A percentile compares a stretch with the other conserved stretches of the same genome.
Evolutionary conservation across 1,140 invertebrate species (phyloP).

Genomic region (Antheraea mylitta): DNA sequence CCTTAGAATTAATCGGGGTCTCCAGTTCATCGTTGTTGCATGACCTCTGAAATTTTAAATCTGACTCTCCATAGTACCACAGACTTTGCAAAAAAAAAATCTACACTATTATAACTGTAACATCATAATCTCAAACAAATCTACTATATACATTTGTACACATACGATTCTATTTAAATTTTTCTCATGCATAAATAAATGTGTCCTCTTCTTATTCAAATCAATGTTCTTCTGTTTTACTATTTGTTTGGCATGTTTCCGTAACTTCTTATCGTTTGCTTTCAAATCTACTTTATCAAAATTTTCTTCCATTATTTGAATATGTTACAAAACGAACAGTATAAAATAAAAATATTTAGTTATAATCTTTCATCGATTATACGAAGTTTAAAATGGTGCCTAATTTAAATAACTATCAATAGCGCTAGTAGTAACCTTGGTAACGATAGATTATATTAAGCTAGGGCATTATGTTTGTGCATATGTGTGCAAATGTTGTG

Average conservation of each 20-base stretch:
- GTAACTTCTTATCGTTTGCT: constrained; percentile 37
- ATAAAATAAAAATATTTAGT: constrained; percentile 18
- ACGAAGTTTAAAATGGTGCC: constrained; percentile 42
- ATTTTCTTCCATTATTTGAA: constrained; percentile 36
- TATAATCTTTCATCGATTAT: constrained; percentile 32
- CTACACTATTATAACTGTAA: too few species aligned
- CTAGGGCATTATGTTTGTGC: too few species aligned
- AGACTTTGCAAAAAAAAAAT: too few species aligned
- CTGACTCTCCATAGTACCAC: too few species aligned
- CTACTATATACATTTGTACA: constrained; percentile 5
- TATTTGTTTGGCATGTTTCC: constrained; percentile 61
- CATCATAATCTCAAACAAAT: neutral
- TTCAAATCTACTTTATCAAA: constrained; percentile 33
- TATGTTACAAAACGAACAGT: constrained; percentile 16
- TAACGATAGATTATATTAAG: too few species aligned
- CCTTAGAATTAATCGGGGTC: too few species aligned
- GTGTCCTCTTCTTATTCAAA: constrained; percentile 50
- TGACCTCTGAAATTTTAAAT: too few species aligned
- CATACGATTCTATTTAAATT: constrained; percentile 59
- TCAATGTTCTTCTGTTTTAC: constrained; percentile 40
- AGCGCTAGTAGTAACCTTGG: too few species aligned
- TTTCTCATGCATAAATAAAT: constrained; percentile 72
- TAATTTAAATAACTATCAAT: neutral
- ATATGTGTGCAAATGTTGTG: too few species aligned
- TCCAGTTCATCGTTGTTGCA: too few species aligned